A percentile compares a stretch with the other conserved stretches of the same genome.
Conservation (phyloP, 2,888 invertebrate species). For the Chloroclystis v-ata region DNA sequence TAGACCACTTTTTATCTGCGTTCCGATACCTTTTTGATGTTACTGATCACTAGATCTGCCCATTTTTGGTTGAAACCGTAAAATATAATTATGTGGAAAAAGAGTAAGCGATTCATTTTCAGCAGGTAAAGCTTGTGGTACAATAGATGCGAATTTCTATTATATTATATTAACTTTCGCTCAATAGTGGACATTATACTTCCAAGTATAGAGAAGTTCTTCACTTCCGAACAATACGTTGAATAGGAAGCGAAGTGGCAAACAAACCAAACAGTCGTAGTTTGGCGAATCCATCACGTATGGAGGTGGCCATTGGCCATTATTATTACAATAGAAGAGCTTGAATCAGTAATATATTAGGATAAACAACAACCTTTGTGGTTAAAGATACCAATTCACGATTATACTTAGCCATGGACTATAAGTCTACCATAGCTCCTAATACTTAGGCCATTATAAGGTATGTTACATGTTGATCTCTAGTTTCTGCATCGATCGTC, state of each 20-base stretch:
- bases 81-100: constrained; percentile 54
- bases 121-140: constrained; percentile 68
- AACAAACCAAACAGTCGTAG: constrained; percentile 73
- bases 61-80: constrained; percentile 29
- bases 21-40: constrained; percentile 48
- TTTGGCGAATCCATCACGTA: constrained; percentile 46
- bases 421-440: too few species aligned
- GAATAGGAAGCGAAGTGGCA: constrained; percentile 75
- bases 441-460: too few species aligned
- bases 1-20: constrained; percentile 48
- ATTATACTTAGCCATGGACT: too few species aligned
- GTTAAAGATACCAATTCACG: too few species aligned
- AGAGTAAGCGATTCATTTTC: constrained; percentile 60
- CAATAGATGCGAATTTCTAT: constrained; percentile 68
- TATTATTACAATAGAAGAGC: constrained; percentile 1
- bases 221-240: constrained; percentile 74
- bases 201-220: constrained; percentile 72
- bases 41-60: constrained; percentile 44
- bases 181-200: constrained; percentile 74
- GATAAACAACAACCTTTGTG: too few species aligned
- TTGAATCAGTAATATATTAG: too few species aligned
- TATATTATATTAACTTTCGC: constrained; percentile 74
- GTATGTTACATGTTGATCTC: too few species aligned
- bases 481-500: too few species aligned
- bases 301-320: constrained; percentile 32